Base-by-base conservation (phyloP, 2,888 invertebrate genomes). In the Meiosimyza decipiens region DNA sequence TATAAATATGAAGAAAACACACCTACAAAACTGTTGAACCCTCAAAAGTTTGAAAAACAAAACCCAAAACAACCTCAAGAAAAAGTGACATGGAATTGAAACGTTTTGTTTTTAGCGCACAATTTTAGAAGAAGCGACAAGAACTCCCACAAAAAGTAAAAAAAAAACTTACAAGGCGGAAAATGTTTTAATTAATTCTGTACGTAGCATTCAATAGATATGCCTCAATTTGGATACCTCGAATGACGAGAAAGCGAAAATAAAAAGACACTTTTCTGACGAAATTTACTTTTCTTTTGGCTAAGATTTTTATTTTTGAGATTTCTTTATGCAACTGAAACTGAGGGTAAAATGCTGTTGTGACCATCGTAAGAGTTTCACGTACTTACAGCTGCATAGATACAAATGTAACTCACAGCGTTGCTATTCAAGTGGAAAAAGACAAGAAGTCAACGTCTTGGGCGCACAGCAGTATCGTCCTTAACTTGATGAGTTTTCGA, bases 161-260 rank as follows among this genome's bases (percentile, higher is more conserved):
- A 28, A 60, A 60, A 28, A 22, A 60, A 60, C 7, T 15, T 9
- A 60, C 9, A 60, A 59, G 57, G 62, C 62, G 62, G 52, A 52
- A 70, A 70, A 70, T 70, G 63, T 70, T 70, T 70, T 70, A 70
- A 70, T 70, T 70, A 70, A 70, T 62, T 70, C 54, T 50, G 16
- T 62, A 9, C 4, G 54, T 28, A 70, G 59, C 40, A 60, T 51
- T 51, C 33, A 52, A 33, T 47, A 67, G 57, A 57, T 66, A 33
- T 18, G 49, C 65, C 9, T 18, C 55, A 54, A 5, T 9, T 9
- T 55, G 16, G 47, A 63, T 63, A 1, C 50, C 7, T 9, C 49
- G n/a, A 54, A 16, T n/a, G 54, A 54, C n/a, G 55, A 22, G 18
- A 22, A 18, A 22, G 55, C 15, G n/a, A 69, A 69, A 59, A 59